Percentiles rank a stretch among this genome's conserved stretches.
phyloP scores from a whole-genome alignment of 2,797 vertebrate species.

The Balearica regulorum region DNA sequence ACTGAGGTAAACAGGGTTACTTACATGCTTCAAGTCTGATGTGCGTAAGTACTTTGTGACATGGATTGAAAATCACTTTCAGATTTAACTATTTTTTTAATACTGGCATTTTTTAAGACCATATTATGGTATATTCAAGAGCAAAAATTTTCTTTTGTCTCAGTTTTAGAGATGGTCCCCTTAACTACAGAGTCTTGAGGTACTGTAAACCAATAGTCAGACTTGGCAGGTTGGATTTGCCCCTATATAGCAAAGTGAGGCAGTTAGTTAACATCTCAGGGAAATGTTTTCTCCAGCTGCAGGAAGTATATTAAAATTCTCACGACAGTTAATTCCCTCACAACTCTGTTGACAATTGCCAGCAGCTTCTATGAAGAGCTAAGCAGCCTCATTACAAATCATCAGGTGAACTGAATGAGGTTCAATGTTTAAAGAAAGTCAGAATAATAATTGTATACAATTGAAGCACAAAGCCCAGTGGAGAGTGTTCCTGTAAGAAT shows the following conservation, averaged over 20 bases:
- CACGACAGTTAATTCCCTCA: neutral
- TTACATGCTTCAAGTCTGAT: neutral
- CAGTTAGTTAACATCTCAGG: neutral
- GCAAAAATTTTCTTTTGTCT: neutral
- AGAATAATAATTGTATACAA: conserved; percentile 5
- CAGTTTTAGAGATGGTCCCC: neutral
- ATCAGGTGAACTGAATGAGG: neutral
- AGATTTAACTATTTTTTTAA: neutral
- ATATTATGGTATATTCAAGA: neutral
- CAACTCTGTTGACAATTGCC: neutral
- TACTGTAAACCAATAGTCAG: neutral
- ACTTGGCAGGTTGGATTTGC: neutral
- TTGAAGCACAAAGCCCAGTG: neutral
- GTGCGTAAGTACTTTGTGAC: neutral
- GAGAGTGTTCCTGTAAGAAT: neutral
- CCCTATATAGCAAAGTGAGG: neutral
- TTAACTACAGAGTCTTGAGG: neutral
- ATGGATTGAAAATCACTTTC: neutral
- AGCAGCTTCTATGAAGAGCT: neutral
- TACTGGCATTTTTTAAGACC: neutral
- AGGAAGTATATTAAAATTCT: conserved; percentile 13
- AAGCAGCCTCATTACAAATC: conserved; percentile 5
- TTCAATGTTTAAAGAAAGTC: neutral
- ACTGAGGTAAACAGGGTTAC: neutral
- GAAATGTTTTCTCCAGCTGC: neutral